phyloP scores from a whole-genome alignment of 1,140 invertebrate genomes.

The Episyrphus balteatus region DNA sequence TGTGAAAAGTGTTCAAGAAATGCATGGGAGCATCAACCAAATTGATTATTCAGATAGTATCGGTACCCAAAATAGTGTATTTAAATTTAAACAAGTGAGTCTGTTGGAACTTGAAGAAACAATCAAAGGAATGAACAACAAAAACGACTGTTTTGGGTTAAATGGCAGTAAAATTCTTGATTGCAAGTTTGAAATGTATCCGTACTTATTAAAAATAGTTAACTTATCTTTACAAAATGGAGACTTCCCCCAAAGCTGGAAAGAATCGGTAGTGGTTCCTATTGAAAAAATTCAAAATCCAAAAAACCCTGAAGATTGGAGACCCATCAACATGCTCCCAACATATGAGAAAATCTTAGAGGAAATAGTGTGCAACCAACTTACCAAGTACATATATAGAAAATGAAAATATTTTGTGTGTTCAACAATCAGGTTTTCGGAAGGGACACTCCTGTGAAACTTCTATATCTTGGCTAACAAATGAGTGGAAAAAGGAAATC shows the following conservation, averaged over 20 bases:
- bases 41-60: too few relatives aligned
- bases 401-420: constrained; percentile 12
- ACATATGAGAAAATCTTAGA: constrained; percentile 20
- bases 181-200: neutral
- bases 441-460: too few relatives aligned
- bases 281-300: constrained; percentile 13
- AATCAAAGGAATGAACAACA: constrained; percentile 2
- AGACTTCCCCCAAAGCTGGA: constrained; percentile 4
- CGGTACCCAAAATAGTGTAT: too few relatives aligned
- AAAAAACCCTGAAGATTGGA: constrained; percentile 10
- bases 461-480: too few relatives aligned
- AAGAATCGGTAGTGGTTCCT: constrained; percentile 12
- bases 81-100: too few relatives aligned
- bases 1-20: too few relatives aligned
- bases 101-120: too few relatives aligned
- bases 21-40: too few relatives aligned
- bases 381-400: constrained; percentile 13
- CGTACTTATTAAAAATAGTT: neutral
- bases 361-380: constrained; percentile 12
- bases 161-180: neutral
- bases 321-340: constrained; percentile 17
- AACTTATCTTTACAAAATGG: constrained; percentile 1
- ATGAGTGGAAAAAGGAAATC: too few relatives aligned
- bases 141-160: constrained; percentile 1
- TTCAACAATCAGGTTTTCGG: neutral